phyloP scores from a whole-genome alignment of 2,888 invertebrate species.

The Thereva nobilitata region DNA sequence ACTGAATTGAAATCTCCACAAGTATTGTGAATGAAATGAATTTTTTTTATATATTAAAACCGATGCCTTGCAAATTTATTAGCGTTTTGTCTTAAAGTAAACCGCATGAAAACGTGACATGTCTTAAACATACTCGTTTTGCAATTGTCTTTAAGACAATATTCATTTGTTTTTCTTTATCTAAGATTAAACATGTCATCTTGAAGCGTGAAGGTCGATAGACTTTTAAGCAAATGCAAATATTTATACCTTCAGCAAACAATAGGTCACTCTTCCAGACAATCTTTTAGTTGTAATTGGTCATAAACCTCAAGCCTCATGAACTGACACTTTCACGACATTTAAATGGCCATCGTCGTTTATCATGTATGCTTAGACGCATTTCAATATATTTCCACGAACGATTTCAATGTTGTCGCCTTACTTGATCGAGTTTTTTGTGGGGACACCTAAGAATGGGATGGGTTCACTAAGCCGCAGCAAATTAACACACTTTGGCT shows the following conservation, averaged over 20 bases:
- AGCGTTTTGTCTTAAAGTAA: too few species aligned
- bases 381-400: conserved; percentile 9
- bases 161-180: too few species aligned
- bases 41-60: too few species aligned
- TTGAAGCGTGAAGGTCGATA: too few species aligned
- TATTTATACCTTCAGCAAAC: conserved; percentile 1
- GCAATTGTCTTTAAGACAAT: too few species aligned
- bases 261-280: background rate
- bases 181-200: too few species aligned
- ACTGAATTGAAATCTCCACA: too few species aligned
- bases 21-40: too few species aligned
- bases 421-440: conserved; percentile 16
- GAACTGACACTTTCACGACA: conserved; percentile 6
- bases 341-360: conserved; percentile 12
- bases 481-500: conserved; percentile 6
- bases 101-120: too few species aligned
- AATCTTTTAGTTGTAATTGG: conserved; percentile 8
- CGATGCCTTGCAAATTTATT: too few species aligned
- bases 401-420: background rate
- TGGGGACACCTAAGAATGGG: conserved; percentile 18
- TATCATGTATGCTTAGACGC: background rate
- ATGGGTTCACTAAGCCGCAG: conserved; percentile 9
- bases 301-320: background rate
- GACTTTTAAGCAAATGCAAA: background rate
- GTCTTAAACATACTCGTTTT: too few species aligned